These are phyloP conservation scores for Vespertilio murinus DNA, from an alignment of 2,797 vertebrate species.

Conservation along the genomic window DNA sequence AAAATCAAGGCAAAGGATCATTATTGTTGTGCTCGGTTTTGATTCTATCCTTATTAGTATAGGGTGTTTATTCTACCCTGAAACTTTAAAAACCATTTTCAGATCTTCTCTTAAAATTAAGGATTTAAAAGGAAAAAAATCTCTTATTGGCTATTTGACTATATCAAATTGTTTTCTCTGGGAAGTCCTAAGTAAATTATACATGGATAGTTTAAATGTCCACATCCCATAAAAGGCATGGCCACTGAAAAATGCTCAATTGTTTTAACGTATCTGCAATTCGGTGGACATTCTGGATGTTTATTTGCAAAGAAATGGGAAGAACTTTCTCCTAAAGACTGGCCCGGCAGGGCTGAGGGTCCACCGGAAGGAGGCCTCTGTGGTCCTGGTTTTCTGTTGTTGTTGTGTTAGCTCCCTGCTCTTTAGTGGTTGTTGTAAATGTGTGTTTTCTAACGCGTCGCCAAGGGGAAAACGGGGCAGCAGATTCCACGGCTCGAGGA, in stretches of 20 bases:
- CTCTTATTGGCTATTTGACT: conserved; percentile 3
- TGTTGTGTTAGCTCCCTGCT: conserved; percentile 58
- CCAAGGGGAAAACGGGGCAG: conserved; percentile 40
- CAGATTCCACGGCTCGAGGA: background rate
- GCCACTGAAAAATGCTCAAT: conserved; percentile 48
- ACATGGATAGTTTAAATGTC: background rate
- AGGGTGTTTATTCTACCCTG: background rate
- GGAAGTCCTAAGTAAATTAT: background rate
- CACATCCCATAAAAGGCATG: background rate
- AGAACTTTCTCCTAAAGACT: conserved; percentile 28
- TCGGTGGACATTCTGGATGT: conserved; percentile 65
- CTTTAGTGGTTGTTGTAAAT: conserved; percentile 72
- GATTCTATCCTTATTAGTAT: background rate
- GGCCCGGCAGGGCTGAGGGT: conserved; percentile 51
- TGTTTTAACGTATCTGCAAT: background rate
- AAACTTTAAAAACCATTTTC: conserved; percentile 1
- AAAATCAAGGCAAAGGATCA: background rate
- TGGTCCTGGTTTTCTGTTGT: background rate
- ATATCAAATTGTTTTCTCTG: background rate
- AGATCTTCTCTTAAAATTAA: conserved; percentile 4
- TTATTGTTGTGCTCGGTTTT: background rate
- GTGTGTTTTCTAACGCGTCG: conserved; percentile 49
- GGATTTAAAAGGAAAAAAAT: conserved; percentile 6
- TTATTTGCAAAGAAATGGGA: conserved; percentile 47
- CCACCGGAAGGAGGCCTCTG: conserved; percentile 53